Percentiles rank a stretch among this genome's conserved stretches.
phyloP scores from a whole-genome alignment of 1,140 invertebrate species.

The Papilio xuthus region DNA sequence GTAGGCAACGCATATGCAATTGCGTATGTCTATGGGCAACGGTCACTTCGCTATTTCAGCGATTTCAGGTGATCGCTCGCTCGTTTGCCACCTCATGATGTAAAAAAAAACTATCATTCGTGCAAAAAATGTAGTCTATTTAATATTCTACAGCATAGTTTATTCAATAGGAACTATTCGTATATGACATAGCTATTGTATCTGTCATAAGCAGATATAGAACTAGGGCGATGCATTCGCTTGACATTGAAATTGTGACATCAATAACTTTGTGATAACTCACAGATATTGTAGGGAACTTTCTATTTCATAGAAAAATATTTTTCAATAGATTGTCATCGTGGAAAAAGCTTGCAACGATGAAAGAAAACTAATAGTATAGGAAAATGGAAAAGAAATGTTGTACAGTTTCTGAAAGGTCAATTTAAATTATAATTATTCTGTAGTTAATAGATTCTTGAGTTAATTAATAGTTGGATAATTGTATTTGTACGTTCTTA shows the following conservation, averaged over 20 bases:
- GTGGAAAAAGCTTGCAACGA: not conserved
- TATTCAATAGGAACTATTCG: slow-evolving; percentile 32
- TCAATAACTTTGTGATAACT: slow-evolving; percentile 24
- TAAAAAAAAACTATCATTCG: not conserved
- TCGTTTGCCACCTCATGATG: no score
- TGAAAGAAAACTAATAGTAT: not conserved
- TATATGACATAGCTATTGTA: slow-evolving; percentile 34
- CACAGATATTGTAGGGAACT: slow-evolving; percentile 20
- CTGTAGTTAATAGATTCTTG: no score
- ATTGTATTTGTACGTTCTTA: no score
- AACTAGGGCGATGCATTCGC: slow-evolving; percentile 31
- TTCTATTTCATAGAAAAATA: slow-evolving; percentile 8
- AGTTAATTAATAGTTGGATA: no score
- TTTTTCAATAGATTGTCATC: slow-evolving; percentile 14
- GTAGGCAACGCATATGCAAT: no score
- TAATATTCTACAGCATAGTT: not conserved
- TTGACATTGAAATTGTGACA: slow-evolving; percentile 33
- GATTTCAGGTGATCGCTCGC: no score
- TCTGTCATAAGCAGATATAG: slow-evolving; percentile 35
- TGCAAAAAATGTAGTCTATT: not conserved
- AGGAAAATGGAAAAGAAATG: not conserved
- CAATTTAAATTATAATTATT: not conserved
- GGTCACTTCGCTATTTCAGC: no score
- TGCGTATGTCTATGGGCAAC: no score
- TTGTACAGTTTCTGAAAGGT: not conserved